phyloP scores from a whole-genome alignment of 2,113 vertebrate genomes.

The Psittacara wagleri region DNA sequence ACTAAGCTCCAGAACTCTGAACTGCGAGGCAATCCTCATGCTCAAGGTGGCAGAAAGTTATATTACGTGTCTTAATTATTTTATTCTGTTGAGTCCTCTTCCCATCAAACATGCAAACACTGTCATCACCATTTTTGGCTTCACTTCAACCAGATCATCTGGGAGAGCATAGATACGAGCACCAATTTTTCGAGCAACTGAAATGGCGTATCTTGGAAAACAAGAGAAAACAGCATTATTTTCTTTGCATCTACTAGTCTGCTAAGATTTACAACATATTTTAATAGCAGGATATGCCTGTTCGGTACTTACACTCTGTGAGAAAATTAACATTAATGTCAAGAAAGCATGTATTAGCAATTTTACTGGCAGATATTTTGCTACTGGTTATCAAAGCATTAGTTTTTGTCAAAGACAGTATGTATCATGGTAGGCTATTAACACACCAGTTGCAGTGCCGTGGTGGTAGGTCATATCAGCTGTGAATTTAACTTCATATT shows the following conservation, averaged over 20 bases:
- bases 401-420: neutral
- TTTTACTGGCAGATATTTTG: neutral
- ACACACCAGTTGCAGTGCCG: neutral
- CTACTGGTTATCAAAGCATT: neutral
- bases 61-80: conserved; percentile 57
- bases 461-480: neutral
- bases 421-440: neutral
- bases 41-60: conserved; percentile 69
- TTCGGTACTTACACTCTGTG: neutral
- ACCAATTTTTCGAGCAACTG: conserved; percentile 93
- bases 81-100: conserved; percentile 84
- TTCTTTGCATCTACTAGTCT: neutral
- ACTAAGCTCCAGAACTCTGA: conserved; percentile 69
- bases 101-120: conserved; percentile 97
- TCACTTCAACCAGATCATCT: conserved; percentile 91
- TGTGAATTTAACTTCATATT: neutral
- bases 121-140: conserved; percentile 98
- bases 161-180: conserved; percentile 94
- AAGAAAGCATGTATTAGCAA: neutral
- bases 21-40: conserved; percentile 68
- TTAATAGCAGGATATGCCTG: neutral
- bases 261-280: neutral
- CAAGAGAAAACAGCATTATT: conserved; percentile 11
- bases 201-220: conserved; percentile 90
- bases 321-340: neutral